These are phyloP conservation scores for Gadopsis marmoratus DNA, from an alignment of 2,797 vertebrate species.

Conservation along the genomic window DNA sequence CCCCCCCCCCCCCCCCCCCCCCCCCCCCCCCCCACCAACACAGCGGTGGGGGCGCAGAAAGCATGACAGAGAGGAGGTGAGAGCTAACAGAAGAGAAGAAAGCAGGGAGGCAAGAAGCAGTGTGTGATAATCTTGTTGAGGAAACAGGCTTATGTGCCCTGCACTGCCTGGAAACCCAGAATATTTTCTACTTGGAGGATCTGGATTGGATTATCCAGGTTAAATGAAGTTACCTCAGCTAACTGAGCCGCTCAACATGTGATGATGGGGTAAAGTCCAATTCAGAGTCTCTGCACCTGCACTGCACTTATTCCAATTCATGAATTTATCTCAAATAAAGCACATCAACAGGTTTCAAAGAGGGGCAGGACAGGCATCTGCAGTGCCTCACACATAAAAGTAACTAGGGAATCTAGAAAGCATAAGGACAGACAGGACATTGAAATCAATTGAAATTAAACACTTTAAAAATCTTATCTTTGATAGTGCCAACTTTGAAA, in stretches of 20 bases:
- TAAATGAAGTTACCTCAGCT: constrained; percentile 79
- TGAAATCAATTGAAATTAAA: constrained; percentile 8
- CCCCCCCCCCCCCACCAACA: no score
- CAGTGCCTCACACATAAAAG: background rate
- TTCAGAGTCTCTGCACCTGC: constrained; percentile 61
- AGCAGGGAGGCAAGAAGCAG: constrained; percentile 57
- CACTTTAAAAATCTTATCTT: constrained; percentile 1
- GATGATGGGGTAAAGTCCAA: constrained; percentile 62
- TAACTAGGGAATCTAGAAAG: background rate
- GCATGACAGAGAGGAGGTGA: constrained; percentile 41
- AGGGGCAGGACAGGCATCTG: background rate
- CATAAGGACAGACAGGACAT: background rate
- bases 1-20: no score
- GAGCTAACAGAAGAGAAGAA: constrained; percentile 59
- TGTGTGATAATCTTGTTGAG: constrained; percentile 80
- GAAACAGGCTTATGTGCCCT: constrained; percentile 75
- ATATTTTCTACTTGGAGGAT: constrained; percentile 78
- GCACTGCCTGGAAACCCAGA: constrained; percentile 75
- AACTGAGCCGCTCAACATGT: constrained; percentile 76
- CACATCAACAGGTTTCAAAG: constrained; percentile 34
- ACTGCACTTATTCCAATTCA: constrained; percentile 43
- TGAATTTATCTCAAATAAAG: constrained; percentile 47
- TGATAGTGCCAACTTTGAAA: constrained; percentile 25
- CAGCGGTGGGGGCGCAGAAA: constrained; percentile 28
- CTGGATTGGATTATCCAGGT: constrained; percentile 80